Percentiles rank a stretch among this genome's conserved stretches.
Conservation (phyloP, 2,113 vertebrate species). For the Centropus unirufus region DNA sequence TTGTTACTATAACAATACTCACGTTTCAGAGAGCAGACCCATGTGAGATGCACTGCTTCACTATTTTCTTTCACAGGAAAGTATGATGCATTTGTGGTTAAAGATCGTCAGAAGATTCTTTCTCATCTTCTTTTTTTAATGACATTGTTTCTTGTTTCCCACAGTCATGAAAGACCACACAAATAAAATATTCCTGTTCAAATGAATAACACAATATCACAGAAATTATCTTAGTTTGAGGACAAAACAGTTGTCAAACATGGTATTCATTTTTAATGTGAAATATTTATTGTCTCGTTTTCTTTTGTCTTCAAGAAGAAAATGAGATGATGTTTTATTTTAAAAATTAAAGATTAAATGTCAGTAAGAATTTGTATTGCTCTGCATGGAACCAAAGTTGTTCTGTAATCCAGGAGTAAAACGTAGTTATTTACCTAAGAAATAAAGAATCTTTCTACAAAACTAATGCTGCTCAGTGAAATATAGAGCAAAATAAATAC, state of each 20-base stretch:
- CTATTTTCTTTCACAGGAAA: background rate
- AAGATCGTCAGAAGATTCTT: constrained; percentile 3
- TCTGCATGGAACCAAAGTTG: background rate
- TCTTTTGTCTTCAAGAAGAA: constrained; percentile 36
- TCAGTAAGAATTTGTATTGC: constrained; percentile 6
- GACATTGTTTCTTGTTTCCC: constrained; percentile 29
- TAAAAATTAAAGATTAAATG: constrained; percentile 48
- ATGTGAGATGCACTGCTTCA: constrained; percentile 4
- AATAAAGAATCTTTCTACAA: background rate
- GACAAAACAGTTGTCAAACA: constrained; percentile 38
- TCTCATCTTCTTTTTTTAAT: background rate
- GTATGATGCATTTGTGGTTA: constrained; percentile 46
- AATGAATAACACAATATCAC: constrained; percentile 19
- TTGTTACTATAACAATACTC: background rate
- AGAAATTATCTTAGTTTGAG: constrained; percentile 48
- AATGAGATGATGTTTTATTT: constrained; percentile 9
- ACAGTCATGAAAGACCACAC: constrained; percentile 39
- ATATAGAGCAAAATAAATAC: background rate
- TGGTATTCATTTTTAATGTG: constrained; percentile 22
- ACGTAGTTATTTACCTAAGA: background rate
- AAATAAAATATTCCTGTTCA: constrained; percentile 54
- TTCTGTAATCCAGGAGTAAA: background rate
- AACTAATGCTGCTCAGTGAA: background rate
- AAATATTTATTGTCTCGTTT: constrained; percentile 24
- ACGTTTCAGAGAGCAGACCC: constrained; percentile 11